Conservation (phyloP, 2,888 invertebrate genomes). For the Caenorhabditis panamensis region DNA sequence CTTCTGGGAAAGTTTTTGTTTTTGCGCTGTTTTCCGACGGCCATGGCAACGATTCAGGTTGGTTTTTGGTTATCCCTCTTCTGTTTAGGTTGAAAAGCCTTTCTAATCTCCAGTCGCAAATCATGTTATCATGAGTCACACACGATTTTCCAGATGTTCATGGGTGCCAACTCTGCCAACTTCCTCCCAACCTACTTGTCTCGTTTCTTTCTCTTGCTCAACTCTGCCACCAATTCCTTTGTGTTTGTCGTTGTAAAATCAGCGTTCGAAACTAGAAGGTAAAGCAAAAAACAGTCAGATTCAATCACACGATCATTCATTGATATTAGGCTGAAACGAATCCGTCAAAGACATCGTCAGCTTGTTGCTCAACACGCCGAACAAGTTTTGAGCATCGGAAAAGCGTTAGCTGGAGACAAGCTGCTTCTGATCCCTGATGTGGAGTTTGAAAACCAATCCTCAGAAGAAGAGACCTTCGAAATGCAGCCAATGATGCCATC, state of each 20-base stretch:
- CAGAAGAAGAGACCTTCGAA: conserved; percentile 50
- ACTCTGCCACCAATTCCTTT: conserved; percentile 74
- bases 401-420: conserved; percentile 73
- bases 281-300: too few species aligned
- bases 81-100: too few species aligned
- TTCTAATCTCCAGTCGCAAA: neutral
- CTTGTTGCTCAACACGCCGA: conserved; percentile 73
- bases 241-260: conserved; percentile 75
- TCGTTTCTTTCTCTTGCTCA: conserved; percentile 70
- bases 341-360: conserved; percentile 65
- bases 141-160: conserved; percentile 50
- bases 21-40: conserved; percentile 73
- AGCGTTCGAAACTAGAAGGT: conserved; percentile 73
- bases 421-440: conserved; percentile 57
- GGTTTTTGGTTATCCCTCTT: too few species aligned
- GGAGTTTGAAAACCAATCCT: conserved; percentile 48
- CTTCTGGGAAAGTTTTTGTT: conserved; percentile 74
- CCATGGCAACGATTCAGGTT: conserved; percentile 62
- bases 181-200: conserved; percentile 46
- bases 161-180: conserved; percentile 21
- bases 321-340: conserved; percentile 64
- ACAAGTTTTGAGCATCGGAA: conserved; percentile 74
- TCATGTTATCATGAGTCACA: too few species aligned
- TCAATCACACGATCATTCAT: too few species aligned
- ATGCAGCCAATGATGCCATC: conserved; percentile 53